These are phyloP conservation scores for Phortica variegata DNA, from an alignment of 1,140 invertebrate genomes.

Conservation along the genomic window DNA sequence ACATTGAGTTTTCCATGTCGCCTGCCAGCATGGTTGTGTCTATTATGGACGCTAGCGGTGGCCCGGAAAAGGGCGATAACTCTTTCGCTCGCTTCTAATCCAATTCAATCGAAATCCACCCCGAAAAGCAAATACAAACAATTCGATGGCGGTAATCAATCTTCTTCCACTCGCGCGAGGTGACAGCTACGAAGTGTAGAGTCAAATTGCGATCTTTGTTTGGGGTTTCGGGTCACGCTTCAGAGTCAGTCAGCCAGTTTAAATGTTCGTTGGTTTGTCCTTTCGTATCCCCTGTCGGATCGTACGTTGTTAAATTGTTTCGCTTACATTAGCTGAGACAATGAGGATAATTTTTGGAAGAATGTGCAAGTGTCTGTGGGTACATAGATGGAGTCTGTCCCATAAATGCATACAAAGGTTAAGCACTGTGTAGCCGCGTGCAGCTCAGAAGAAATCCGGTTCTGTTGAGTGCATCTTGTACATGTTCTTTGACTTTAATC, in stretches of 20 bases:
- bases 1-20: too few relatives aligned
- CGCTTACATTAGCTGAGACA: not conserved
- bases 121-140: constrained; percentile 44
- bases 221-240: constrained; percentile 25
- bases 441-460: too few relatives aligned
- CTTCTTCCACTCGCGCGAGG: constrained; percentile 53
- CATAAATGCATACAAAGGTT: constrained; percentile 53
- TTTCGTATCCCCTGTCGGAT: not conserved
- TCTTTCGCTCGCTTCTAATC: constrained; percentile 47
- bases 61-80: too few relatives aligned
- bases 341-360: not conserved
- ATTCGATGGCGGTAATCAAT: constrained; percentile 58
- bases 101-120: constrained; percentile 43
- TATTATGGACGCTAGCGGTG: too few relatives aligned
- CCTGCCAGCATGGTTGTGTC: too few relatives aligned
- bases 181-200: constrained; percentile 57
- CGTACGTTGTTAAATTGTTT: not conserved
- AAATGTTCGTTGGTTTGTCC: too few relatives aligned
- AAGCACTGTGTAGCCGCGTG: not conserved
- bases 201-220: constrained; percentile 57
- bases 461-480: too few relatives aligned
- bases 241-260: constrained; percentile 25
- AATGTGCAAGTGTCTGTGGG: not conserved
- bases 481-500: too few relatives aligned
- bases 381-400: constrained; percentile 38